A percentile compares a stretch with the other conserved stretches of the same genome.
Evolutionary conservation across 2,797 vertebrate species (phyloP).

Genomic region (Melanotaenia maccullochi): DNA sequence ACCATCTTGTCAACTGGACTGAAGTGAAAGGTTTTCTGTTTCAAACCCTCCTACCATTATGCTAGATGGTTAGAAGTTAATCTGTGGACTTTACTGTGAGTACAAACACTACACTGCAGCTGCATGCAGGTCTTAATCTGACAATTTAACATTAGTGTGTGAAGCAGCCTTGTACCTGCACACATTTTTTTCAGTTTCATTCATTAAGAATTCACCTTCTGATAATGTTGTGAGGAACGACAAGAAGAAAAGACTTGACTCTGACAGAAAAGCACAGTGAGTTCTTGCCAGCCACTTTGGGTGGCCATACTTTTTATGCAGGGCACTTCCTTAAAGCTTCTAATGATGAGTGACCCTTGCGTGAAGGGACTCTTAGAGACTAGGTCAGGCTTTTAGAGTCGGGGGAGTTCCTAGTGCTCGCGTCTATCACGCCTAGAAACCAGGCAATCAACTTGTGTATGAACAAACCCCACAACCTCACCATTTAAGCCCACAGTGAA

Average conservation of each 20-base stretch:
- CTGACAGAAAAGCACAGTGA: constrained; percentile 66
- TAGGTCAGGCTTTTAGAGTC: constrained; percentile 81
- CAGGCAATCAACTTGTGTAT: constrained; percentile 69
- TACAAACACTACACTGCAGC: background rate
- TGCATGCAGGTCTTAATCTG: background rate
- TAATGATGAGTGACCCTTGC: constrained; percentile 87
- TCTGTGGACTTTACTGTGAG: background rate
- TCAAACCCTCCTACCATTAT: background rate
- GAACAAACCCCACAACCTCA: constrained; percentile 63
- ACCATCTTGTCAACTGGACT: constrained; percentile 32
- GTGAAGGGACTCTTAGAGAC: constrained; percentile 83
- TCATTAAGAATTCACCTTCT: constrained; percentile 41
- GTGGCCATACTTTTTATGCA: constrained; percentile 85
- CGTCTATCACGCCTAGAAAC: constrained; percentile 83
- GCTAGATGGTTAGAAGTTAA: background rate
- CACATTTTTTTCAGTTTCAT: constrained; percentile 20
- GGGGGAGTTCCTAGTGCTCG: constrained; percentile 82
- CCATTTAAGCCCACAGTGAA: constrained; percentile 51
- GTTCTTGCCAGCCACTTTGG: constrained; percentile 82
- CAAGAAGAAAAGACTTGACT: constrained; percentile 75
- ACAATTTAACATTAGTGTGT: background rate
- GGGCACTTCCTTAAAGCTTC: constrained; percentile 81
- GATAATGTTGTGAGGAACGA: constrained; percentile 63
- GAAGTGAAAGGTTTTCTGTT: constrained; percentile 19
- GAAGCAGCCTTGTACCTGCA: constrained; percentile 13